These are phyloP conservation scores for Phaonia tiefii DNA, from an alignment of 2,888 invertebrate species.

Conservation along the genomic window DNA sequence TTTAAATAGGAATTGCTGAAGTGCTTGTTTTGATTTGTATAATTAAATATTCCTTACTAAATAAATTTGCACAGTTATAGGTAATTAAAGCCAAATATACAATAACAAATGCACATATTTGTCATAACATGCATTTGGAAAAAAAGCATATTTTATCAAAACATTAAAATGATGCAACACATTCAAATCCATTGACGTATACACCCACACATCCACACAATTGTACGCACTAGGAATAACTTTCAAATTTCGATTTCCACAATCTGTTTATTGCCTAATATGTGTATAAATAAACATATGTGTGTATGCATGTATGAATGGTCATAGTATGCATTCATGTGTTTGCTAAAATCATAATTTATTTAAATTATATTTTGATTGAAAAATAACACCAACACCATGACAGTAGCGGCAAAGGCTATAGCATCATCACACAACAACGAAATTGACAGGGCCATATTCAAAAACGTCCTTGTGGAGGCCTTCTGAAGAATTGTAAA, in stretches of 20 bases:
- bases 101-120: too few relatives aligned
- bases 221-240: background rate
- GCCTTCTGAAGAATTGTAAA: too few relatives aligned
- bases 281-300: background rate
- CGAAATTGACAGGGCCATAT: background rate
- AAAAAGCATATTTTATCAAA: background rate
- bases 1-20: too few relatives aligned
- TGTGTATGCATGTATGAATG: background rate
- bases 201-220: background rate
- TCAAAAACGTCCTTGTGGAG: too few relatives aligned
- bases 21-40: too few relatives aligned
- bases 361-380: constrained; percentile 29
- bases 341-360: constrained; percentile 13
- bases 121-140: too few relatives aligned
- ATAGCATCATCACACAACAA: background rate
- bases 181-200: background rate
- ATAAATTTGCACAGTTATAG: background rate
- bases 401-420: too few relatives aligned
- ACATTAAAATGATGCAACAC: background rate
- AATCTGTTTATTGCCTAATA: background rate
- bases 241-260: background rate
- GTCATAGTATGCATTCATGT: background rate
- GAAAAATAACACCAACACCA: constrained; percentile 18
- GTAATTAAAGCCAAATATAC: background rate
- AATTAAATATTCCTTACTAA: too few relatives aligned